A percentile compares a stretch with the other conserved stretches of the same genome.
These are phyloP conservation scores for Rhinophrynus dorsalis DNA, from an alignment of 2,797 vertebrate genomes.

Conservation along the genomic window DNA sequence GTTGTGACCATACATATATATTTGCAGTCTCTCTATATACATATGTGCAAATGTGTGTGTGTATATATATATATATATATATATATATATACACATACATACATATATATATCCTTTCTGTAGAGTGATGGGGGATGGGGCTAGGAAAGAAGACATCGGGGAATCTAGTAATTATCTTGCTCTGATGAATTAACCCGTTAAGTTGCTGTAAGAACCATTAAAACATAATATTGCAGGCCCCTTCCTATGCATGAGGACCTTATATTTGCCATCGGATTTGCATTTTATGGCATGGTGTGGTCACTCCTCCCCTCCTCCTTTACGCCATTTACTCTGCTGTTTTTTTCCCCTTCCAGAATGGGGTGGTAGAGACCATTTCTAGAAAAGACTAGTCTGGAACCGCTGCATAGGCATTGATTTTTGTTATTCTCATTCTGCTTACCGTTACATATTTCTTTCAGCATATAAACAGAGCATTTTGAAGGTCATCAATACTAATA, in stretches of 20 bases:
- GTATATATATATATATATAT: not conserved
- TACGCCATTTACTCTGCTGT: conserved; percentile 4
- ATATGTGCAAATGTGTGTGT: not conserved
- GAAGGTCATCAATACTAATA: conserved; percentile 22
- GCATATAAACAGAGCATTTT: not conserved
- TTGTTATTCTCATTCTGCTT: not conserved
- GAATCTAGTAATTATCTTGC: conserved; percentile 11
- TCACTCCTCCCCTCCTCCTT: not conserved
- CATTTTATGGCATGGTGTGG: conserved; percentile 19
- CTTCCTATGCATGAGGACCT: conserved; percentile 9
- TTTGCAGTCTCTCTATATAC: no score
- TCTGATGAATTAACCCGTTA: conserved; percentile 33
- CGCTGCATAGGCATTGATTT: conserved; percentile 1
- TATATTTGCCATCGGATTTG: conserved; percentile 16
- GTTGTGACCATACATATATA: no score
- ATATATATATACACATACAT: not conserved
- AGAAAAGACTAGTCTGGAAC: conserved; percentile 17
- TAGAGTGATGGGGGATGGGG: conserved; percentile 5
- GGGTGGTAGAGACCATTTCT: conserved; percentile 38
- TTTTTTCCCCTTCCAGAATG: conserved; percentile 12
- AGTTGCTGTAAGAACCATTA: not conserved
- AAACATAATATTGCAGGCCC: conserved; percentile 7
- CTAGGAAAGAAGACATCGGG: not conserved
- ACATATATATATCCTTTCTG: not conserved
- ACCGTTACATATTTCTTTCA: no score